A percentile compares a stretch with the other conserved stretches of the same genome.
These are phyloP conservation scores for Hylaeus volcanicus DNA, from an alignment of 1,140 invertebrate genomes.

Conservation along the genomic window DNA sequence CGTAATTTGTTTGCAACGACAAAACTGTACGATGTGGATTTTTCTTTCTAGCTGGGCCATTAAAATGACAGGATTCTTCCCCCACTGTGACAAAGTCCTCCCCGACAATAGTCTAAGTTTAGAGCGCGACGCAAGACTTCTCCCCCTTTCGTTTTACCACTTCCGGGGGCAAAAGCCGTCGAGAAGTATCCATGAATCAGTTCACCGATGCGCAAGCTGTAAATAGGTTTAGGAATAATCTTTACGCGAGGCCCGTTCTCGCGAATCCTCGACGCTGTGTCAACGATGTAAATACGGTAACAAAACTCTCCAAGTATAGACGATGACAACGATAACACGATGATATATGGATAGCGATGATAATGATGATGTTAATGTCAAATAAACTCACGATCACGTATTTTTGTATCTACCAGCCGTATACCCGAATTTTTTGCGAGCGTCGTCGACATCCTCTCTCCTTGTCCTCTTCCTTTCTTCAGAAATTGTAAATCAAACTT, in stretches of 20 bases:
- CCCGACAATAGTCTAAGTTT: constrained; percentile 16
- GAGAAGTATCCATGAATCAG: constrained; percentile 12
- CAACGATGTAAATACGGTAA: constrained; percentile 75
- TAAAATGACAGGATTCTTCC: constrained; percentile 41
- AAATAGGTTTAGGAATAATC: constrained; percentile 52
- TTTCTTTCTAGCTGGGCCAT: constrained; percentile 55
- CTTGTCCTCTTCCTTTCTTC: background rate
- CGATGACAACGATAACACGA: constrained; percentile 7
- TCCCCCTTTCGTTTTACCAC: background rate
- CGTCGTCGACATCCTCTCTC: background rate
- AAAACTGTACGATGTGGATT: constrained; percentile 40
- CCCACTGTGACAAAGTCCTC: constrained; percentile 18
- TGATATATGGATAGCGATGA: constrained; percentile 27
- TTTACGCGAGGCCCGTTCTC: background rate
- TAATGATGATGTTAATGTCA: constrained; percentile 36
- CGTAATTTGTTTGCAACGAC: background rate
- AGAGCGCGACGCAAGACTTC: background rate
- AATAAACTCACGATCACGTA: constrained; percentile 60
- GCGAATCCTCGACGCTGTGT: constrained; percentile 46
- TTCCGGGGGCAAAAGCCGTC: constrained; percentile 1
- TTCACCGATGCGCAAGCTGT: constrained; percentile 42
- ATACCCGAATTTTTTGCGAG: background rate
- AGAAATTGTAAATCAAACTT: background rate
- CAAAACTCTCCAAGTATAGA: constrained; percentile 49
- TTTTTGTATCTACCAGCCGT: constrained; percentile 39